phyloP scores from a whole-genome alignment of 2,888 invertebrate species.

The Chaitophorus viminalis region DNA sequence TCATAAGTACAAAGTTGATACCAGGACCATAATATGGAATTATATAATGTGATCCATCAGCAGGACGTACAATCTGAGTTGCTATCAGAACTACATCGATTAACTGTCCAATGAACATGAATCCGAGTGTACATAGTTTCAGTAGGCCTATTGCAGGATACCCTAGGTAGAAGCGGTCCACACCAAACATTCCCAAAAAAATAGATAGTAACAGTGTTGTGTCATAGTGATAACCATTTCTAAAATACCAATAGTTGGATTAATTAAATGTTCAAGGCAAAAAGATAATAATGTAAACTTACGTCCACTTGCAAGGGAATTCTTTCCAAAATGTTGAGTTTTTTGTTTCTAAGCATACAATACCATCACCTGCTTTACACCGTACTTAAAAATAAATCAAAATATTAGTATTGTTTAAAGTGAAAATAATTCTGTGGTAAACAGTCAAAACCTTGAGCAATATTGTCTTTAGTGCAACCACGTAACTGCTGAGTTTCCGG shows the following conservation, averaged over 20 bases:
- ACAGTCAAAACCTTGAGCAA: slow-evolving; percentile 75
- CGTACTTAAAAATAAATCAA: slow-evolving; percentile 72
- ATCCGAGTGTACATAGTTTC: slow-evolving; percentile 95
- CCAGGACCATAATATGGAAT: slow-evolving; percentile 94
- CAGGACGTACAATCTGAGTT: slow-evolving; percentile 92
- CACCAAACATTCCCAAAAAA: slow-evolving; percentile 97
- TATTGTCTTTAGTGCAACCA: slow-evolving; percentile 82
- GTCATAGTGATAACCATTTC: slow-evolving; percentile 94
- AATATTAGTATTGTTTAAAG: slow-evolving; percentile 25
- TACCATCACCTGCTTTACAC: slow-evolving; percentile 84
- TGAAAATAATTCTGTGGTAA: background rate
- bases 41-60: slow-evolving; percentile 93
- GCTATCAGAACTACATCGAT: slow-evolving; percentile 95
- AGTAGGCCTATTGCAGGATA: slow-evolving; percentile 95
- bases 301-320: slow-evolving; percentile 95
- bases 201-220: slow-evolving; percentile 92
- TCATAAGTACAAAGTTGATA: slow-evolving; percentile 80
- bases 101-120: slow-evolving; percentile 94
- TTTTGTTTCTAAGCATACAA: slow-evolving; percentile 82
- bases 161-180: slow-evolving; percentile 97
- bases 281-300: slow-evolving; percentile 69
- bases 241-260: slow-evolving; percentile 72
- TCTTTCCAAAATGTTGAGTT: slow-evolving; percentile 84
- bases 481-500: slow-evolving; percentile 86
- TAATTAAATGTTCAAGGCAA: slow-evolving; percentile 9